Percentiles rank a stretch among this genome's conserved stretches.
phyloP scores from a whole-genome alignment of 1,140 invertebrate genomes.

The Pseudoatta argentina region DNA sequence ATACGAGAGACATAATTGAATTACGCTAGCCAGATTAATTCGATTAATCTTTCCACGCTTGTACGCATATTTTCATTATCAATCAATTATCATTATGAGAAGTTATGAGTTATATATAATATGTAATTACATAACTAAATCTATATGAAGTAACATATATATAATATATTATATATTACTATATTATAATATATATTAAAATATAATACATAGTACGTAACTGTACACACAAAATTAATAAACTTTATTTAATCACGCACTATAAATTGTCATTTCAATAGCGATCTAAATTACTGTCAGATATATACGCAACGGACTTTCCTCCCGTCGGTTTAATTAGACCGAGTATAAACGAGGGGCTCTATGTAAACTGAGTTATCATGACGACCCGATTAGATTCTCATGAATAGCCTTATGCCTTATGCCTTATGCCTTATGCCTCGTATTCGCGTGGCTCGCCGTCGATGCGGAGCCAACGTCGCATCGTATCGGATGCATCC shows the following conservation, averaged over 20 bases:
- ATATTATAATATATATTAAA: not conserved
- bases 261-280: slow-evolving; percentile 10
- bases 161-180: not conserved
- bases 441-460: not conserved
- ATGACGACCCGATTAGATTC: slow-evolving; percentile 63
- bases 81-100: not conserved
- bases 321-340: slow-evolving; percentile 35
- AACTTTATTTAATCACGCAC: slow-evolving; percentile 16
- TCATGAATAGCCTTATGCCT: slow-evolving; percentile 48
- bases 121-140: not conserved
- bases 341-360: slow-evolving; percentile 58
- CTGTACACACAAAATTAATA: not conserved
- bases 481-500: not conserved
- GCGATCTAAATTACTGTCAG: slow-evolving; percentile 18
- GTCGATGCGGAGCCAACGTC: slow-evolving; percentile 14
- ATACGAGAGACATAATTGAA: slow-evolving; percentile 30
- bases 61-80: not conserved
- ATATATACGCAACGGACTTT: slow-evolving; percentile 23
- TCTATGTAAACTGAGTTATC: slow-evolving; percentile 66
- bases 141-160: not conserved
- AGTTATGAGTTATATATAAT: not conserved
- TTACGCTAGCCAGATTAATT: slow-evolving; percentile 17
- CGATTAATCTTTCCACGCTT: slow-evolving; percentile 10
- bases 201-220: not conserved
- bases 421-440: slow-evolving; percentile 45